phyloP scores from a whole-genome alignment of 2,888 invertebrate genomes.

The Clanis bilineata region DNA sequence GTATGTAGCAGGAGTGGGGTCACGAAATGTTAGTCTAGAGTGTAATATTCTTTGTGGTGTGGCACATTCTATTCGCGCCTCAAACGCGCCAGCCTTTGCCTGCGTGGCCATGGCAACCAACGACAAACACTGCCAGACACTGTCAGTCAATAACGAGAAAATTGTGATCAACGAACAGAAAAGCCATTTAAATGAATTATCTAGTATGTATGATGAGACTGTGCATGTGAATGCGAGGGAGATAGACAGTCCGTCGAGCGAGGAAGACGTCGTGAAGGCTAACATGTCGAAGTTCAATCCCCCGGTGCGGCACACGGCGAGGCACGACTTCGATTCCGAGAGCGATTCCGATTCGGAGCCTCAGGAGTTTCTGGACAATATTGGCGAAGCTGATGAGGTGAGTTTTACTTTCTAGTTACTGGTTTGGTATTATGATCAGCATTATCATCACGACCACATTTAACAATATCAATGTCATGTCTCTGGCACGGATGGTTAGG shows the following conservation, averaged over 20 bases:
- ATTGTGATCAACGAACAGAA: neutral
- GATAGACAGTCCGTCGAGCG: conserved; percentile 73
- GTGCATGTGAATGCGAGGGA: conserved; percentile 82
- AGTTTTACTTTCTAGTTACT: conserved; percentile 23
- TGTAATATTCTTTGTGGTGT: too few species aligned
- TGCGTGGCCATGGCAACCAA: conserved; percentile 68
- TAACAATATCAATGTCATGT: too few species aligned
- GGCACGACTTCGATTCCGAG: conserved; percentile 73
- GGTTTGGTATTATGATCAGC: too few species aligned
- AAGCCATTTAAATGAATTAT: neutral
- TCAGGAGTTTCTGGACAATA: conserved; percentile 59
- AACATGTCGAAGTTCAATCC: conserved; percentile 75
- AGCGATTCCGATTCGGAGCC: conserved; percentile 65
- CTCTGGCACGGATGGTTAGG: too few species aligned
- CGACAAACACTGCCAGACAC: conserved; percentile 77
- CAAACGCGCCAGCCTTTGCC: neutral
- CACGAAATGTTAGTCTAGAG: too few species aligned
- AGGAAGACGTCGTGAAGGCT: conserved; percentile 55
- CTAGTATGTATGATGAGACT: conserved; percentile 82
- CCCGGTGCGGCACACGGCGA: conserved; percentile 65
- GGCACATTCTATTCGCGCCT: conserved; percentile 1
- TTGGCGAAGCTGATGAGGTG: conserved; percentile 59
- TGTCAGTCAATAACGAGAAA: conserved; percentile 34
- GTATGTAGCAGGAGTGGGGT: too few species aligned
- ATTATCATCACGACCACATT: too few species aligned